phyloP scores from a whole-genome alignment of 53 echinoderm and acorn worm genomes.

The Patiria pectinifera region DNA sequence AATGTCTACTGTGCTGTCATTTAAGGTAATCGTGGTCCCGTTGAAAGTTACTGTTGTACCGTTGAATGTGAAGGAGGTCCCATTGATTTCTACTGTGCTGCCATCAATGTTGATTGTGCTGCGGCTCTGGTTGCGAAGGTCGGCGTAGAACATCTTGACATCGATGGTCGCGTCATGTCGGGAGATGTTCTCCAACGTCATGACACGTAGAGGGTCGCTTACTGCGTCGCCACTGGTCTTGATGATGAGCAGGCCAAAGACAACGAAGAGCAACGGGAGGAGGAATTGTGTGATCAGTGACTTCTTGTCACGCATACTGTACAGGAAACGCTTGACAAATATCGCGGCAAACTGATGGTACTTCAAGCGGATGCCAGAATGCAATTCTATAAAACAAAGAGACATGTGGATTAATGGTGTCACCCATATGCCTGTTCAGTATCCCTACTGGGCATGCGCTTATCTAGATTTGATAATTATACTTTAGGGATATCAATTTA shows the following conservation, averaged over 20 bases:
- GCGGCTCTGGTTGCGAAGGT: conserved; percentile 52
- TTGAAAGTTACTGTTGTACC: background rate
- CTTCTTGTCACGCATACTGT: conserved; percentile 87
- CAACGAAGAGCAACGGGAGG: conserved; percentile 88
- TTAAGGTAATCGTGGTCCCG: background rate
- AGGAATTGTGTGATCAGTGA: conserved; percentile 88
- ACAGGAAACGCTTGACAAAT: conserved; percentile 89
- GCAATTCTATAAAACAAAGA: conserved; percentile 57
- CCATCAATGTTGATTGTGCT: conserved; percentile 9
- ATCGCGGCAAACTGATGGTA: conserved; percentile 89
- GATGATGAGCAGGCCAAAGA: conserved; percentile 82
- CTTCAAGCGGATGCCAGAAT: conserved; percentile 79
- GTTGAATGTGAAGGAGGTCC: background rate
- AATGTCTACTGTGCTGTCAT: background rate
- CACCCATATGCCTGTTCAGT: no score
- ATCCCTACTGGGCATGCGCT: no score
- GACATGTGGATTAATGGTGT: background rate
- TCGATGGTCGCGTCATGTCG: conserved; percentile 42
- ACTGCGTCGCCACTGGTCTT: conserved; percentile 59
- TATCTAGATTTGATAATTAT: no score
- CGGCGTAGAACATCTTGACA: conserved; percentile 78
- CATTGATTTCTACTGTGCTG: background rate
- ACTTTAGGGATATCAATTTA: no score
- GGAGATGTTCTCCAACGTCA: conserved; percentile 79
- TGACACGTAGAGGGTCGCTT: conserved; percentile 74